phyloP scores from a whole-genome alignment of 2,797 vertebrate species.

The Labeo calbasu region DNA sequence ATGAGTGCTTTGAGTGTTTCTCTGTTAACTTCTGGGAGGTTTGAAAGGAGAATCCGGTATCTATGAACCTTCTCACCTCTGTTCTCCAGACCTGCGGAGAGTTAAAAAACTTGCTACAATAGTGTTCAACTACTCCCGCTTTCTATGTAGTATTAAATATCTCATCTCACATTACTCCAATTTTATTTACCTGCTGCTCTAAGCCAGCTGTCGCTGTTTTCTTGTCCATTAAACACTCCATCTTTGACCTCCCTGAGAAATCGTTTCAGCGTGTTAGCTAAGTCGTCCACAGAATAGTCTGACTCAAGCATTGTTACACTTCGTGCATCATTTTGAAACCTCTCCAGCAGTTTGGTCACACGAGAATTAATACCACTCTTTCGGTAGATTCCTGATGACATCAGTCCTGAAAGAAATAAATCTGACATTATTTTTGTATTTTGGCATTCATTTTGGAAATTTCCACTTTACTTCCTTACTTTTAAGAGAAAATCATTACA shows the following conservation, averaged over 20 bases:
- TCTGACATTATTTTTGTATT: background rate
- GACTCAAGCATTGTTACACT: constrained; percentile 69
- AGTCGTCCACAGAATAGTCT: constrained; percentile 81
- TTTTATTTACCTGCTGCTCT: constrained; percentile 60
- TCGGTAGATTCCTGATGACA: constrained; percentile 79
- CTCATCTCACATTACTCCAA: background rate
- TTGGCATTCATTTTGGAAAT: background rate
- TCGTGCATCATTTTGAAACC: constrained; percentile 76
- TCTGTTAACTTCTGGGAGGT: constrained; percentile 78
- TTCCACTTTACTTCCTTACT: background rate
- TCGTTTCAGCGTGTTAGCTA: constrained; percentile 81
- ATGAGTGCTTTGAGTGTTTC: constrained; percentile 79
- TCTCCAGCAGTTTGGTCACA: constrained; percentile 77
- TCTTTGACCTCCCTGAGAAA: constrained; percentile 81
- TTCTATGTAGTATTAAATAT: background rate
- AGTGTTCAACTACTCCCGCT: background rate
- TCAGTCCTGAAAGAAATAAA: constrained; percentile 71
- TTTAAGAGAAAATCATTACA: background rate
- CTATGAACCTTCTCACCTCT: constrained; percentile 65
- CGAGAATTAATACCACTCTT: constrained; percentile 82
- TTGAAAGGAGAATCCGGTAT: constrained; percentile 75
- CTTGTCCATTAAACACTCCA: constrained; percentile 75
- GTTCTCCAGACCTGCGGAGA: constrained; percentile 67
- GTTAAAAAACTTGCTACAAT: background rate
- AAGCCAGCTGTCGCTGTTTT: constrained; percentile 72